Evolutionary conservation across 2,888 invertebrate genomes (phyloP).

Genomic region (Suillia variegata): DNA sequence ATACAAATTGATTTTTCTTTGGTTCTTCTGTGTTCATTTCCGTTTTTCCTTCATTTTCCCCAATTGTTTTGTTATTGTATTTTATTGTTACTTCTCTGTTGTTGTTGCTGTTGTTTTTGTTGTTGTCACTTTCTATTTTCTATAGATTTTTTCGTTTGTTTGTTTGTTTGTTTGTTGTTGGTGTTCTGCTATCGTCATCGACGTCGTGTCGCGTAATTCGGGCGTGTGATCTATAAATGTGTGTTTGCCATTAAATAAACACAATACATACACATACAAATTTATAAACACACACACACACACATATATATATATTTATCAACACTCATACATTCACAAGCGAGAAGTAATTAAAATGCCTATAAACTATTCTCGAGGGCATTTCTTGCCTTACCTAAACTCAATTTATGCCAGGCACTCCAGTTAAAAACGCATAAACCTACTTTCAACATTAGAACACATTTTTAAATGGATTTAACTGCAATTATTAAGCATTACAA

Average conservation of each 20-base stretch:
- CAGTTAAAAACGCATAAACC: too few species aligned
- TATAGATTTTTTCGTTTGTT: slow-evolving; percentile 6
- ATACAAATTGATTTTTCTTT: slow-evolving; percentile 45
- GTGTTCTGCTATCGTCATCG: slow-evolving; percentile 9
- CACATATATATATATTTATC: not conserved
- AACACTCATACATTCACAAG: too few species aligned
- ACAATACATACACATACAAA: not conserved
- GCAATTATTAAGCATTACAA: too few species aligned
- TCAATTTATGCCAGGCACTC: too few species aligned
- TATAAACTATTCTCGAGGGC: too few species aligned
- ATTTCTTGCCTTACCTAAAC: too few species aligned
- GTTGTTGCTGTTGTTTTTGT: not conserved
- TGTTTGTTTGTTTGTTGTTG: slow-evolving; percentile 1
- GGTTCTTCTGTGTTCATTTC: slow-evolving; percentile 5
- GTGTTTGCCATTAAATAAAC: not conserved
- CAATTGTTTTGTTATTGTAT: too few species aligned
- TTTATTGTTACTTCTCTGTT: not conserved
- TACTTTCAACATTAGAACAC: too few species aligned
- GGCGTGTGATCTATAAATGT: not conserved
- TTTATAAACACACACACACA: not conserved
- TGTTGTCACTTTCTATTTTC: not conserved
- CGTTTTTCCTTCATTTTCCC: not conserved
- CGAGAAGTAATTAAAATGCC: too few species aligned
- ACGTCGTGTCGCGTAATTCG: not conserved
- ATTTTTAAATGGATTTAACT: too few species aligned